phyloP scores from a whole-genome alignment of 2,888 invertebrate species.

The Sussaba pulchella region DNA sequence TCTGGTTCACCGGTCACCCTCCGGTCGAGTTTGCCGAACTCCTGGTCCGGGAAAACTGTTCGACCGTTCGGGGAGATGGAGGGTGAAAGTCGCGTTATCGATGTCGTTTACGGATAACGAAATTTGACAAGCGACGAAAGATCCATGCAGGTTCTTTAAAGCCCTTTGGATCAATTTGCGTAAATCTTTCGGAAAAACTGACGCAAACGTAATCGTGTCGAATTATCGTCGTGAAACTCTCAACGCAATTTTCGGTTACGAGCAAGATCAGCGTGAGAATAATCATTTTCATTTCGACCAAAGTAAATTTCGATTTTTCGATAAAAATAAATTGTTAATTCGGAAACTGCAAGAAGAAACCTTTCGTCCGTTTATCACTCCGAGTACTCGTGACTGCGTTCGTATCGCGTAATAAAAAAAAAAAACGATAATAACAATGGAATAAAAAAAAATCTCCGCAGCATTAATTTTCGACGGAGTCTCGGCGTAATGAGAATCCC shows the following conservation, averaged over 20 bases:
- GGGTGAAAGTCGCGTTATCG: slow-evolving; percentile 6
- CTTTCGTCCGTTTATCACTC: not conserved
- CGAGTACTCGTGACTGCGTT: not conserved
- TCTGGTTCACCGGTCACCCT: slow-evolving; percentile 11
- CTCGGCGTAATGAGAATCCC: slow-evolving; percentile 8
- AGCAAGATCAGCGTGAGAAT: too few species aligned
- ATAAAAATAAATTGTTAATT: too few species aligned
- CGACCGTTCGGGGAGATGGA: not conserved
- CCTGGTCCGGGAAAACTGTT: not conserved
- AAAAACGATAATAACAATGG: slow-evolving; percentile 15
- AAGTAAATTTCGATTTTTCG: too few species aligned
- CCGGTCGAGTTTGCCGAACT: slow-evolving; percentile 21
- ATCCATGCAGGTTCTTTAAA: too few species aligned
- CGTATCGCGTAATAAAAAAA: not conserved
- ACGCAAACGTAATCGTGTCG: too few species aligned
- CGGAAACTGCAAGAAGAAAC: too few species aligned
- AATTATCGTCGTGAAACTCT: too few species aligned
- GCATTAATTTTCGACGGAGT: not conserved
- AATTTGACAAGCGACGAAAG: slow-evolving; percentile 23
- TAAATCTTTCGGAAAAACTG: too few species aligned
- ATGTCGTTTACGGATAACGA: slow-evolving; percentile 7
- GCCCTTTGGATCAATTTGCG: too few species aligned
- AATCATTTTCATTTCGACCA: too few species aligned
- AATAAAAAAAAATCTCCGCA: not conserved
- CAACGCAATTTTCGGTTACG: too few species aligned